These are phyloP conservation scores for Phodopus roborovskii DNA, from an alignment of 2,113 vertebrate genomes.

Conservation along the genomic window DNA sequence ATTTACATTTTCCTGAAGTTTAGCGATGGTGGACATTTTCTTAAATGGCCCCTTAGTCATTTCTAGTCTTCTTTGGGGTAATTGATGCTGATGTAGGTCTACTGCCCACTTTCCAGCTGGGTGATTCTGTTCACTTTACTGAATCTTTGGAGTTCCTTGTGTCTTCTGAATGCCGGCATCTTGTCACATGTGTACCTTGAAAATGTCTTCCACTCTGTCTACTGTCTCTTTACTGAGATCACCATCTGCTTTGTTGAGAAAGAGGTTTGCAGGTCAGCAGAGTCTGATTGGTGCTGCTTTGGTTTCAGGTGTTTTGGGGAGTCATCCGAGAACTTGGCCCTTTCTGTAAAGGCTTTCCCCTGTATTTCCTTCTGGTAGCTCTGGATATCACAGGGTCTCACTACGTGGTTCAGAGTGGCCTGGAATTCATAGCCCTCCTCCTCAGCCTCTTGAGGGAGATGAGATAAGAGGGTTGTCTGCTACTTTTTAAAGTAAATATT, in stretches of 20 bases:
- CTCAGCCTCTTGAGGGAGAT: neutral
- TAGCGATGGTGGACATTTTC: neutral
- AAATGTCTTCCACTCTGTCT: neutral
- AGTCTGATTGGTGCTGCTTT: neutral
- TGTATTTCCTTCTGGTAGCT: neutral
- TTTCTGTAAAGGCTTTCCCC: neutral
- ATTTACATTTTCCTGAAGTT: neutral
- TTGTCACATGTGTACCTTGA: neutral
- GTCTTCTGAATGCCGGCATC: neutral
- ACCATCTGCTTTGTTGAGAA: neutral
- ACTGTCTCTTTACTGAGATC: neutral
- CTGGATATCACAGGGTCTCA: neutral
- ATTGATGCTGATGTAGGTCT: neutral
- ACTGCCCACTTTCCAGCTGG: neutral
- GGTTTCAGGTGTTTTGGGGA: neutral
- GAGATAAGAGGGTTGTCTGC: neutral
- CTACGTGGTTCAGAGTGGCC: neutral
- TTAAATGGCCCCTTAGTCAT: neutral
- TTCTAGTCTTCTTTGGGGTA: neutral
- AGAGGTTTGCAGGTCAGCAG: neutral
- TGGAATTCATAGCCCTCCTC: neutral
- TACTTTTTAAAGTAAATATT: constrained; percentile 12
- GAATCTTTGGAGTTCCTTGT: neutral
- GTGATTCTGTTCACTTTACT: neutral
- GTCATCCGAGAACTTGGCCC: neutral